phyloP scores from a whole-genome alignment of 2,888 invertebrate genomes.

The Lasioglossum vierecki region DNA sequence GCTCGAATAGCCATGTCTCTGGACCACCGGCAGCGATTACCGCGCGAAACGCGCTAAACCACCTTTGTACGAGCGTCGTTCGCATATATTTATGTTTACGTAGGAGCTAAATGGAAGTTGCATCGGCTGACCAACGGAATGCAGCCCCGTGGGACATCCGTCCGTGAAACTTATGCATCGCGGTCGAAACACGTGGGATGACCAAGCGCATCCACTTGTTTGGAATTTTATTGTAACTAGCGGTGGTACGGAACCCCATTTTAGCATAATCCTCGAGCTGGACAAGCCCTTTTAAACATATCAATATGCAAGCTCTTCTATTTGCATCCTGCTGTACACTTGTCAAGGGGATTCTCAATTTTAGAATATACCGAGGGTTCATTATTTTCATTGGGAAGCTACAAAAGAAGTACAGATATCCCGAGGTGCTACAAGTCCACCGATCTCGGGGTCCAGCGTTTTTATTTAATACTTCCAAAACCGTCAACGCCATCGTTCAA shows the following conservation, averaged over 20 bases:
- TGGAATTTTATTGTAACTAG: slow-evolving; percentile 47
- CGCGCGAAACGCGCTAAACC: slow-evolving; percentile 27
- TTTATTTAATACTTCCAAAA: not conserved
- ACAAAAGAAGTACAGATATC: not conserved
- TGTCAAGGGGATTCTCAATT: not conserved
- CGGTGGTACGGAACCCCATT: not conserved
- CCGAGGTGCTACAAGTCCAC: too few species aligned
- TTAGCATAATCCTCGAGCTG: not conserved
- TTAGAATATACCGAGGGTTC: not conserved
- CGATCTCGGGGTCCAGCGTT: not conserved
- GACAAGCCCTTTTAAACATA: not conserved
- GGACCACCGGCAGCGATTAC: slow-evolving; percentile 44
- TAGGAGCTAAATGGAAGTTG: slow-evolving; percentile 57
- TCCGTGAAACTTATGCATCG: slow-evolving; percentile 65
- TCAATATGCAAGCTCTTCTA: not conserved
- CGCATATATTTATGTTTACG: slow-evolving; percentile 55
- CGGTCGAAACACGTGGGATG: slow-evolving; percentile 70
- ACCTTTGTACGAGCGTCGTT: slow-evolving; percentile 28
- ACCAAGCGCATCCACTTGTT: slow-evolving; percentile 48
- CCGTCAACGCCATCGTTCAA: not conserved
- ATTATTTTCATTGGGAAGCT: not conserved
- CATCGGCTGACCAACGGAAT: slow-evolving; percentile 53
- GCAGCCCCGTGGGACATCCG: slow-evolving; percentile 64
- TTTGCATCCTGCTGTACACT: not conserved
- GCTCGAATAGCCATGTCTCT: not conserved